Conservation (phyloP, 2,113 vertebrate genomes). For the Leucosticte australis region DNA sequence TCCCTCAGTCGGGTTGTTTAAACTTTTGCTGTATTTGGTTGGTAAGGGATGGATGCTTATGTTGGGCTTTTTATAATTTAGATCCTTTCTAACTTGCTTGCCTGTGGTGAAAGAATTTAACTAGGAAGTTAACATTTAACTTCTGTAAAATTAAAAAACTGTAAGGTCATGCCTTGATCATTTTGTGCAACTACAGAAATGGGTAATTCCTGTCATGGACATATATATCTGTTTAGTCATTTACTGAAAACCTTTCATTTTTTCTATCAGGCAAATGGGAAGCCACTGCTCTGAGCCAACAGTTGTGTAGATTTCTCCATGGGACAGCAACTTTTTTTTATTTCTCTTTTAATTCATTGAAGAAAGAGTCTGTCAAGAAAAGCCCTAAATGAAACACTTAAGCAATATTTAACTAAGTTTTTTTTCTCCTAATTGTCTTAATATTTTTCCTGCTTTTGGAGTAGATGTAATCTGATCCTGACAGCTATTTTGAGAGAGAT, state of each 20-base stretch:
- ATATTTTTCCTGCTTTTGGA: background rate
- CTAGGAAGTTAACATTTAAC: background rate
- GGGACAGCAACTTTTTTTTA: background rate
- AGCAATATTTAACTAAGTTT: background rate
- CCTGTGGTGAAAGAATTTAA: background rate
- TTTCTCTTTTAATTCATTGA: background rate
- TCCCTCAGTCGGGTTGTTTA: background rate
- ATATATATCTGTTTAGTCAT: background rate
- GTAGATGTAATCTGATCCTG: background rate
- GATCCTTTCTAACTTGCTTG: background rate
- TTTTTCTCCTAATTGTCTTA: background rate
- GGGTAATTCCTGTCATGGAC: background rate
- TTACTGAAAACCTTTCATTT: background rate
- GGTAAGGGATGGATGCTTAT: background rate
- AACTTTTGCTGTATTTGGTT: background rate
- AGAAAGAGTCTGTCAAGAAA: background rate
- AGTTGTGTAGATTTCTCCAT: background rate
- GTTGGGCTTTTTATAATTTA: background rate
- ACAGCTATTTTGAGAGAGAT: conserved; percentile 3
- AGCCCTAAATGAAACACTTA: background rate
- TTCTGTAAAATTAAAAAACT: background rate
- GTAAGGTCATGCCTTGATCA: background rate
- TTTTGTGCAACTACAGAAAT: background rate
- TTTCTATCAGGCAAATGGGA: background rate
- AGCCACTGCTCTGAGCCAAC: background rate